phyloP scores from a whole-genome alignment of 2,888 invertebrate genomes.

The Tetanocera ferruginea region DNA sequence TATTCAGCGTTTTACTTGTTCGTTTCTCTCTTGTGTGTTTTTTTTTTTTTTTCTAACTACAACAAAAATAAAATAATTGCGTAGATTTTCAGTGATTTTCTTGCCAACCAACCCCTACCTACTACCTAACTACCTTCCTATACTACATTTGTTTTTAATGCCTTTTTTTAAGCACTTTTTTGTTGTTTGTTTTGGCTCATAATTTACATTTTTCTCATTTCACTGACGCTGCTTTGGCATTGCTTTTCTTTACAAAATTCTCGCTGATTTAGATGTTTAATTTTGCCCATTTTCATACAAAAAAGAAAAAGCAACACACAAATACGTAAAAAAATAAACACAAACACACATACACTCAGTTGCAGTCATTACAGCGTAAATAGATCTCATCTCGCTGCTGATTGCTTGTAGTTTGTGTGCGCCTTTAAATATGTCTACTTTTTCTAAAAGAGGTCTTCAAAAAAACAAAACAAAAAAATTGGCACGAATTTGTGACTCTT shows the following conservation, averaged over 20 bases:
- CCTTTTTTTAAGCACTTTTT: not conserved
- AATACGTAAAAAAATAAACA: not conserved
- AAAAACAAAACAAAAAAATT: not conserved
- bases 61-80: slow-evolving; percentile 5
- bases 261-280: too few species aligned
- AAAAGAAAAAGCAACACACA: too few species aligned
- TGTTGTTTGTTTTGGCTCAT: not conserved
- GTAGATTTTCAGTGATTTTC: slow-evolving; percentile 14
- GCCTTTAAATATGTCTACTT: not conserved
- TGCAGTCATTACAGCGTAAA: not conserved
- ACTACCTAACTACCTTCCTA: not conserved
- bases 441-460: not conserved
- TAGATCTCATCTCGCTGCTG: not conserved
- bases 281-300: too few species aligned
- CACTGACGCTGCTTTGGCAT: too few species aligned
- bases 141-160: not conserved
- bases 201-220: not conserved
- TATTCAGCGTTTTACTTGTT: not conserved
- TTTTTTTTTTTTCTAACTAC: not conserved
- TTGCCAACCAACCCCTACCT: not conserved
- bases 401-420: not conserved
- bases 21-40: not conserved
- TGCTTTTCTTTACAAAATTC: too few species aligned
- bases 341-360: not conserved
- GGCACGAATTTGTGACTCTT: not conserved